These are phyloP conservation scores for Saccostrea echinata DNA, from an alignment of 1,140 invertebrate species.

Conservation along the genomic window DNA sequence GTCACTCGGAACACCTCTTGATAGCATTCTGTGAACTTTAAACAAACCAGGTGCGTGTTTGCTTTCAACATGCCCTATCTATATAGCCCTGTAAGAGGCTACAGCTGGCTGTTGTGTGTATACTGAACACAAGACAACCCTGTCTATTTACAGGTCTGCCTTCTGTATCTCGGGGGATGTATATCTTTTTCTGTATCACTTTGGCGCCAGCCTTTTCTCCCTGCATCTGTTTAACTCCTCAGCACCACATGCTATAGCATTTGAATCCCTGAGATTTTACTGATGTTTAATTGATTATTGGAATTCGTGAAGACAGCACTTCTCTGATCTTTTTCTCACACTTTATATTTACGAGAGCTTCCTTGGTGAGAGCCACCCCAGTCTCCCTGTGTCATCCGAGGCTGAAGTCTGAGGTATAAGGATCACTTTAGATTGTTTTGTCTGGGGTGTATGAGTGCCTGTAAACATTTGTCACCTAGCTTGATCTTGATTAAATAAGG, in stretches of 20 bases:
- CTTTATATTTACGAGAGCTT: background rate
- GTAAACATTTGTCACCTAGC: background rate
- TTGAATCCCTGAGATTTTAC: conserved; percentile 32
- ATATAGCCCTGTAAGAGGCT: conserved; percentile 6
- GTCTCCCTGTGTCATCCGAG: background rate
- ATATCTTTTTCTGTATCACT: conserved; percentile 39
- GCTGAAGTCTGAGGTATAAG: background rate
- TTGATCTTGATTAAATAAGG: background rate
- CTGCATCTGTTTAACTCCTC: conserved; percentile 28
- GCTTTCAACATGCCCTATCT: conserved; percentile 31
- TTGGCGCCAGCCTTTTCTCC: conserved; percentile 15
- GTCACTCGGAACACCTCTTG: background rate
- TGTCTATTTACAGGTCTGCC: conserved; percentile 20
- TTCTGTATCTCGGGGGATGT: conserved; percentile 9
- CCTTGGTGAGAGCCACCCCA: background rate
- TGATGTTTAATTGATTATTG: conserved; percentile 37
- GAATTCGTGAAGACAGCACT: conserved; percentile 31
- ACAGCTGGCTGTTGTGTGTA: conserved; percentile 21
- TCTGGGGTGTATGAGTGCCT: background rate
- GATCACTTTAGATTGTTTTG: background rate
- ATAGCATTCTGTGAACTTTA: conserved; percentile 16
- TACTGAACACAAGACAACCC: conserved; percentile 8
- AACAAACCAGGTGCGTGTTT: conserved; percentile 33
- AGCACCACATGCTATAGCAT: conserved; percentile 8
- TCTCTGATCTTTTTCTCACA: conserved; percentile 34